Evolutionary conservation across 2,888 invertebrate genomes (phyloP).

Genomic region (Gisinianus flammeolus): DNA sequence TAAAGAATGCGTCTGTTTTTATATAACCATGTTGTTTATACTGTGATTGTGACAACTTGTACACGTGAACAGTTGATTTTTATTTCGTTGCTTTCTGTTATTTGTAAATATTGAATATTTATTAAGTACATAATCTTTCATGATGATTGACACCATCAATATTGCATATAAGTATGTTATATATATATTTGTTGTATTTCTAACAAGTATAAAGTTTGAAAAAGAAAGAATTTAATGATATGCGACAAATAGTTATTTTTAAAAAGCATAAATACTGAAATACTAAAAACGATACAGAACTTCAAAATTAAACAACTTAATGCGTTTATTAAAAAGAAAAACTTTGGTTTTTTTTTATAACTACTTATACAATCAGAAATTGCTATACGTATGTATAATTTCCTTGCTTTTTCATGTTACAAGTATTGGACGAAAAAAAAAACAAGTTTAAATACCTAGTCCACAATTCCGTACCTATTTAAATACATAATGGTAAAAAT

Average conservation of each 20-base stretch:
- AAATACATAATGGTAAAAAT: neutral
- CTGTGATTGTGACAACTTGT: no score
- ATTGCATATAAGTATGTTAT: neutral
- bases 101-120: neutral
- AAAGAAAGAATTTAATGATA: no score
- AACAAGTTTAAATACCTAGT: neutral
- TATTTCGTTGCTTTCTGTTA: neutral
- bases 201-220: neutral
- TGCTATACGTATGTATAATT: neutral
- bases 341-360: neutral
- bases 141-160: no score
- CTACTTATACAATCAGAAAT: neutral
- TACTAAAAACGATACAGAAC: neutral
- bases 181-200: neutral
- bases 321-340: no score
- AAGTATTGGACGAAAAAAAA: neutral
- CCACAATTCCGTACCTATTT: neutral
- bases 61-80: no score
- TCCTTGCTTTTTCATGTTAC: neutral
- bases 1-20: no score
- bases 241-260: no score
- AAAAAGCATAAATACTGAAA: no score
- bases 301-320: no score
- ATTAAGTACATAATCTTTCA: neutral
- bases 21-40: no score